Conservation (phyloP, 2,888 invertebrate genomes). For the Drosophila cyrtoloma region DNA sequence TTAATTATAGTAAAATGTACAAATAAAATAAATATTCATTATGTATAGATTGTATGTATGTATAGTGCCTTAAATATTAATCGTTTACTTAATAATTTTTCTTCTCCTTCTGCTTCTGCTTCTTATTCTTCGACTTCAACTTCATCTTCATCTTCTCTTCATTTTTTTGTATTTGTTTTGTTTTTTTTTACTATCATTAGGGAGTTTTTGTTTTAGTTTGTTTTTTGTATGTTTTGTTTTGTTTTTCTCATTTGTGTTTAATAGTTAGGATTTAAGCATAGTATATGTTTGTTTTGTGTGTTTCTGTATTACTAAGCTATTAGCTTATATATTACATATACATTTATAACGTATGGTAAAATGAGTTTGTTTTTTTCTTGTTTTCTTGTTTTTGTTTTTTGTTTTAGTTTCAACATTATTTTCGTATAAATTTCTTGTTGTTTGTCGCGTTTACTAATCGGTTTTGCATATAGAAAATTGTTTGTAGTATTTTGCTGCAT, state of each 20-base stretch:
- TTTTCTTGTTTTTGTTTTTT: constrained; percentile 6
- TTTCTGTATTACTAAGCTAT: constrained; percentile 65
- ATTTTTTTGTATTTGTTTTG: constrained; percentile 43
- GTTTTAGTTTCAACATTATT: constrained; percentile 46
- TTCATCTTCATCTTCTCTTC: constrained; percentile 28
- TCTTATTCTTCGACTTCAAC: constrained; percentile 6
- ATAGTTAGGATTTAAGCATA: constrained; percentile 80
- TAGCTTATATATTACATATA: constrained; percentile 72
- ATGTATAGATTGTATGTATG: constrained; percentile 76
- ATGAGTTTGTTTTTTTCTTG: constrained; percentile 31
- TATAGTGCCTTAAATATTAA: constrained; percentile 77
- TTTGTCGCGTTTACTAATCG: constrained; percentile 45
- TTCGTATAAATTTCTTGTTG: constrained; percentile 37
- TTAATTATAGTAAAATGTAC: constrained; percentile 82
- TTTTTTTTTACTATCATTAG: constrained; percentile 36
- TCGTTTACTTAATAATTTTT: constrained; percentile 62
- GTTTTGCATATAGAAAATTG: constrained; percentile 46
- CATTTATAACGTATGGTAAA: constrained; percentile 66
- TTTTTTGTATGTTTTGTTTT: constrained; percentile 46
- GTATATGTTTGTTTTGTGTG: constrained; percentile 41
- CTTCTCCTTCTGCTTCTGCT: constrained; percentile 4
- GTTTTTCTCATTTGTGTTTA: constrained; percentile 36
- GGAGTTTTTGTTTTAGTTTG: constrained; percentile 65
- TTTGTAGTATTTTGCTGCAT: constrained; percentile 42
- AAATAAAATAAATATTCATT: constrained; percentile 83